A percentile compares a stretch with the other conserved stretches of the same genome.
These are phyloP conservation scores for Ifrita kowaldi DNA, from an alignment of 2,113 vertebrate species.

Conservation along the genomic window DNA sequence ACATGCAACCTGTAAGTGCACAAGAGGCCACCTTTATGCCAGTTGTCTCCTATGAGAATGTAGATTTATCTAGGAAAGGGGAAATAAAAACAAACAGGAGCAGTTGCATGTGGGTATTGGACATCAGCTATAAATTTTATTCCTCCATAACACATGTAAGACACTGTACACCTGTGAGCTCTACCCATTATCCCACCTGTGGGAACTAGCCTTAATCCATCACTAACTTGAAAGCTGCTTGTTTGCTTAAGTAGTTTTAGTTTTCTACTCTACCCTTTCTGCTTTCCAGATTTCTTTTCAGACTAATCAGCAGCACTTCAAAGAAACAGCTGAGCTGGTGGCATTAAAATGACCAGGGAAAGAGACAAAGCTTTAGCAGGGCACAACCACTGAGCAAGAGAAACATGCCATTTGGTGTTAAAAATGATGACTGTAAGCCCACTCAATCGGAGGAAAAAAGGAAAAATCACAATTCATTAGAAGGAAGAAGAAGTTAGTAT, in stretches of 20 bases:
- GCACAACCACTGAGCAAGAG: slow-evolving; percentile 8
- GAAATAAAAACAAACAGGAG: neutral
- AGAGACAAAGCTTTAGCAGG: slow-evolving; percentile 25
- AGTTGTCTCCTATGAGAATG: neutral
- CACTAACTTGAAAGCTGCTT: neutral
- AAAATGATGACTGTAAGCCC: slow-evolving; percentile 17
- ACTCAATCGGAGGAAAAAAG: neutral
- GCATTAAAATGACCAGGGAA: slow-evolving; percentile 40
- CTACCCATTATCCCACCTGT: neutral
- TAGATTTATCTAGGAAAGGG: neutral
- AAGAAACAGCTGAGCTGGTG: slow-evolving; percentile 37
- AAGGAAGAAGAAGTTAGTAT: neutral
- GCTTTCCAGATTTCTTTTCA: slow-evolving; percentile 40
- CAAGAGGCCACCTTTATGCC: neutral
- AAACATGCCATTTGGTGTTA: slow-evolving; percentile 8
- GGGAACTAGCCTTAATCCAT: neutral
- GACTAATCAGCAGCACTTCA: slow-evolving; percentile 13
- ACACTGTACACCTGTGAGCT: neutral
- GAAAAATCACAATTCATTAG: neutral
- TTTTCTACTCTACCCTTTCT: neutral
- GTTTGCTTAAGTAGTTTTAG: slow-evolving; percentile 1
- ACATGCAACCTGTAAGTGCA: neutral
- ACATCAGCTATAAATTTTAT: neutral
- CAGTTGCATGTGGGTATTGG: neutral
- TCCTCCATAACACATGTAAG: neutral